Evolutionary conservation across 2,113 vertebrate species (phyloP).

Genomic region (Gallinago undulata): DNA sequence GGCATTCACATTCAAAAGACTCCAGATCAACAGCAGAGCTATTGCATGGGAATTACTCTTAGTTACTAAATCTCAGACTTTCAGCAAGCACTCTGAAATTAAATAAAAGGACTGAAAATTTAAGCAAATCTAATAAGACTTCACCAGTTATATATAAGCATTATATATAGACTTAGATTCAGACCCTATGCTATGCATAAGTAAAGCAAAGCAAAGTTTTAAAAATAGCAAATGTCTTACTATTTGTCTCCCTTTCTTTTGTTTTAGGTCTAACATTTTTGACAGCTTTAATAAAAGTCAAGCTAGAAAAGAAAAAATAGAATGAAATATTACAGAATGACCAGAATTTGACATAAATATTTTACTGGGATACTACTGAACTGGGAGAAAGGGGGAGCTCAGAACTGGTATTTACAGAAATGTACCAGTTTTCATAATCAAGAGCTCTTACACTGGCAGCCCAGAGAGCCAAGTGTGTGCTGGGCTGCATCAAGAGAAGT

Average conservation of each 20-base stretch:
- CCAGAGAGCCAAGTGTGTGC: too few species aligned
- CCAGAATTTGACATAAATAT: background rate
- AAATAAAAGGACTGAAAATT: background rate
- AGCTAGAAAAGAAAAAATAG: background rate
- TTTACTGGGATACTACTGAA: background rate
- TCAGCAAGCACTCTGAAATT: background rate
- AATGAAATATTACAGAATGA: background rate
- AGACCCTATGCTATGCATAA: background rate
- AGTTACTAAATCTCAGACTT: background rate
- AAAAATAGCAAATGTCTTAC: background rate
- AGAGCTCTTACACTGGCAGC: too few species aligned
- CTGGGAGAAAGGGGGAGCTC: accelerated
- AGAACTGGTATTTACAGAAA: background rate
- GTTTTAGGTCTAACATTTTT: background rate
- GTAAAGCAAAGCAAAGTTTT: background rate
- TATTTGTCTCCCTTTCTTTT: background rate
- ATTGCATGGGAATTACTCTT: background rate
- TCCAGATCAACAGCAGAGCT: background rate
- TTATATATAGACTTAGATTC: background rate
- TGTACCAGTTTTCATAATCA: background rate
- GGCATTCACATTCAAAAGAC: background rate
- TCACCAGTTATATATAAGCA: background rate
- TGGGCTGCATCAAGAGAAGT: too few species aligned
- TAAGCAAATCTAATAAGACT: background rate
- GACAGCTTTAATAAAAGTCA: background rate